Evolutionary conservation across 2,797 vertebrate species (phyloP), one percentile per base, ranked within the genome.

Genomic region (Thripadectes ignobilis): DNA sequence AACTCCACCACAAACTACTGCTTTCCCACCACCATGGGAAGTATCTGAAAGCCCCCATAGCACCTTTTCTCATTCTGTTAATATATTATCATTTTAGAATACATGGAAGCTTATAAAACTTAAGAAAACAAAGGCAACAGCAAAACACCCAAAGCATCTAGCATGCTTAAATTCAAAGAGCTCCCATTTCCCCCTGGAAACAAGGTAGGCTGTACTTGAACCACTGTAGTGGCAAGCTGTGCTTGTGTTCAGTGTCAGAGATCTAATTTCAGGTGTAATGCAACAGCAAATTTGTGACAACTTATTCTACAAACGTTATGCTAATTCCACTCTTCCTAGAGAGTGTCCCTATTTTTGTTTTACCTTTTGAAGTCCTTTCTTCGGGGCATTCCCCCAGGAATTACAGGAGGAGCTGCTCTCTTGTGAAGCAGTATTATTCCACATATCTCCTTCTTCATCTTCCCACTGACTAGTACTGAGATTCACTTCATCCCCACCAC

Each of bases 351-450:
- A 16, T 71, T 84, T 68, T 67, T 55, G 45, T 36, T 89, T 75
- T 96, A 99, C 99, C 98, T 99, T 99, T 96, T 98, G 99, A 85
- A 98, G 98, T 96, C 98, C 98, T 97, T 99, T 99, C 96, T 99
- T 99, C 63, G 98, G 98, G 97, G 98, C 98, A n/a, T 98, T 99
- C 89, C 98, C 98, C 99, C 99, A 99, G 92, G 99, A 99, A 97
- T 98, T 98, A 97, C 99, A 99, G 95, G 99, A 99, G 80, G 99
- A 98, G 97, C 98, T 98, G 98, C 98, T 99, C 95, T 99, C 99
- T 97, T 99, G 99, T 77, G 99, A 98, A 97, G 98, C 98, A 96
- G 99, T 98, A 89, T 98, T 99, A 96, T 98, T 99, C 99, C 99
- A 99, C 98, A 99, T 97, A 97, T 99, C 99, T 87, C 99, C 99